Evolutionary conservation across 2,888 invertebrate genomes (phyloP), one percentile per base, ranked within the genome.

Genomic region (Stenurella melanura): DNA sequence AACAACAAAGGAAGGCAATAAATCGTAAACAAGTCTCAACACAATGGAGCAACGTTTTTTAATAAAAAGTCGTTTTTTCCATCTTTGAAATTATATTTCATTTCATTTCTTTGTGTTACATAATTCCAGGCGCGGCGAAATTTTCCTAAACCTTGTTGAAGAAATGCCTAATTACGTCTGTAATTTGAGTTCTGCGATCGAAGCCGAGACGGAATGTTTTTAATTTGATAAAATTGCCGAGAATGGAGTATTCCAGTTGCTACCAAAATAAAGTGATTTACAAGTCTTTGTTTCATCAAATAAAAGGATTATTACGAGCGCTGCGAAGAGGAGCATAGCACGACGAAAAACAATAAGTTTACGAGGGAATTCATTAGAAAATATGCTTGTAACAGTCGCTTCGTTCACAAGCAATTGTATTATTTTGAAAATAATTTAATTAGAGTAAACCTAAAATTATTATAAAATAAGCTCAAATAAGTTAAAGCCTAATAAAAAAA

Each of bases 1-100:
- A 63, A 19, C 38, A 74, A 61, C 75, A 78, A 74, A 74, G 69
- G 71, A 68, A 68, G 72, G 76, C 69, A 69, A 74, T 78, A 76
- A 74, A 71, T 78, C 67, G 19, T 70, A 58, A 60, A 61, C 70
- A 70, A 70, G 38, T 69, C 42, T 26, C 60, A 74, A 68, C 61
- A 78, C 78, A 78, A 78, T 76, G 64, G 71, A 50, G 70, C 67
- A 72, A 69, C 57, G 19, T 38, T 18, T 70, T 70, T 42, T 61
- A 61, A 61, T 61, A 57, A 69, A 70, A 70, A 60, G 34, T 21
- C 38, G 58, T 60, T 60, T 70, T 61, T 38, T 56, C 15, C 9
- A 30, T 38, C 69, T 4, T 21, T 30, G 60, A 58, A 60, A 60
- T 70, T 70, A 42, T 21, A 50, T 60, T 60, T 70, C 58, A 38